Evolutionary conservation across 2,888 invertebrate species (phyloP).

Genomic region (Sphaeridia pumilis): DNA sequence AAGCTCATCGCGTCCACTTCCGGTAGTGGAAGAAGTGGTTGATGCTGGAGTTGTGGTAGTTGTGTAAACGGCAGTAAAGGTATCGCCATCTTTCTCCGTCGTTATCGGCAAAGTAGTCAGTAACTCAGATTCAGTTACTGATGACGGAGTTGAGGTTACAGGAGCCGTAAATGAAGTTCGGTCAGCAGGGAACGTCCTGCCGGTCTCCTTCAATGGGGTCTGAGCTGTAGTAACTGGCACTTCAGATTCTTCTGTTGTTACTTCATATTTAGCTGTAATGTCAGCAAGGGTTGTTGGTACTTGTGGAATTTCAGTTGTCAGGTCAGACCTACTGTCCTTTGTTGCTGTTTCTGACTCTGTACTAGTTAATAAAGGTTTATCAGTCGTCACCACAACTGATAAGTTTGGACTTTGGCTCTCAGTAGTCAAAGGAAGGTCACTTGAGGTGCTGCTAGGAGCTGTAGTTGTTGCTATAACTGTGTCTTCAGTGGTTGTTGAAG

Average conservation of each 20-base stretch:
- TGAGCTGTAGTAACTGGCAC: background rate
- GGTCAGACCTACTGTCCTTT: too few species aligned
- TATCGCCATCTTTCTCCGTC: too few species aligned
- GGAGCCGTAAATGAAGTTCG: background rate
- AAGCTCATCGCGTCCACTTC: background rate
- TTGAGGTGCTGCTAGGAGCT: constrained; percentile 12
- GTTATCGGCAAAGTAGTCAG: too few species aligned
- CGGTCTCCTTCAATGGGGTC: background rate
- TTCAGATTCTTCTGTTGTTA: background rate
- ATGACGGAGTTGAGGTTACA: background rate
- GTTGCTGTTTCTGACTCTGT: too few species aligned
- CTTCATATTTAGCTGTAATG: background rate
- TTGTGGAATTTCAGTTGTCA: too few species aligned
- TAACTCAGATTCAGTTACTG: background rate
- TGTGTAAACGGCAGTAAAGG: too few species aligned
- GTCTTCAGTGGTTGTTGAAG: constrained; percentile 20
- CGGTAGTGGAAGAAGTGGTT: background rate
- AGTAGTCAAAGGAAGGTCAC: too few species aligned
- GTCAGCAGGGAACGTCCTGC: background rate
- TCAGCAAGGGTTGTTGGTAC: too few species aligned
- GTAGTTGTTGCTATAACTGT: constrained; percentile 36
- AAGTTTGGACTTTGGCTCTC: too few species aligned
- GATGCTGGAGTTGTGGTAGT: too few species aligned
- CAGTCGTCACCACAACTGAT: too few species aligned
- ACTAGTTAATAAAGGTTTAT: too few species aligned